phyloP scores from a whole-genome alignment of 1,140 invertebrate species.

The Nilaparvata lugens region DNA sequence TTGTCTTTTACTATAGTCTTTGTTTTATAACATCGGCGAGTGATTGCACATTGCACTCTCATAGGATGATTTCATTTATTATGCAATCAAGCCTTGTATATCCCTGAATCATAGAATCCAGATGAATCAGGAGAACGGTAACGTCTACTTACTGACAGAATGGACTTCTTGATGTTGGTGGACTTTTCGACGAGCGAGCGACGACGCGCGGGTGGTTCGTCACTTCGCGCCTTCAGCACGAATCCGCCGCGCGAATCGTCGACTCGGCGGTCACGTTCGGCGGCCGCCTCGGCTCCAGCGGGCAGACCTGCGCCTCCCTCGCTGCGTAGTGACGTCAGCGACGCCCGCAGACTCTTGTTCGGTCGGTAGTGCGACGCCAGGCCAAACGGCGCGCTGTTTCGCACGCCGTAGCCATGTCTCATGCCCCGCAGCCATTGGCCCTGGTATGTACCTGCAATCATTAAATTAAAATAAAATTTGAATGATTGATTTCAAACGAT shows the following conservation, averaged over 20 bases:
- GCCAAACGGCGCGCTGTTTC: slow-evolving; percentile 92
- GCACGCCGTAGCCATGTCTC: slow-evolving; percentile 95
- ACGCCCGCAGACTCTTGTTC: slow-evolving; percentile 65
- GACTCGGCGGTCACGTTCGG: slow-evolving; percentile 72
- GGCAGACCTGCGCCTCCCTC: slow-evolving; percentile 39
- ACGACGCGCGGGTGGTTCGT: slow-evolving; percentile 73
- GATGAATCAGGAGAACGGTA: too few relatives aligned
- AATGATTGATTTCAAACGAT: too few relatives aligned
- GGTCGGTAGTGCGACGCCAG: slow-evolving; percentile 82
- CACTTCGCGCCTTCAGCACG: slow-evolving; percentile 83
- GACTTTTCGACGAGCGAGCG: slow-evolving; percentile 83
- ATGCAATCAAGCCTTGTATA: too few relatives aligned
- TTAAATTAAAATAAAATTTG: not conserved
- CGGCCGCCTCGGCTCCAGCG: slow-evolving; percentile 52
- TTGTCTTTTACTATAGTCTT: too few relatives aligned
- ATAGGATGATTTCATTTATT: too few relatives aligned
- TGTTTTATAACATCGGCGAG: too few relatives aligned
- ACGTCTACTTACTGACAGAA: slow-evolving; percentile 68
- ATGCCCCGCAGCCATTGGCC: slow-evolving; percentile 98
- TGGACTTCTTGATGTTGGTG: slow-evolving; percentile 68
- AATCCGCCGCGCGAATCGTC: slow-evolving; percentile 93
- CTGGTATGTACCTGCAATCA: slow-evolving; percentile 86
- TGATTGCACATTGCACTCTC: too few relatives aligned
- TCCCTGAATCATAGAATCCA: too few relatives aligned
- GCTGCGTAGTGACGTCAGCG: slow-evolving; percentile 80